Conservation (phyloP, 2,888 invertebrate species). For the Amblyjoppa proteus region DNA sequence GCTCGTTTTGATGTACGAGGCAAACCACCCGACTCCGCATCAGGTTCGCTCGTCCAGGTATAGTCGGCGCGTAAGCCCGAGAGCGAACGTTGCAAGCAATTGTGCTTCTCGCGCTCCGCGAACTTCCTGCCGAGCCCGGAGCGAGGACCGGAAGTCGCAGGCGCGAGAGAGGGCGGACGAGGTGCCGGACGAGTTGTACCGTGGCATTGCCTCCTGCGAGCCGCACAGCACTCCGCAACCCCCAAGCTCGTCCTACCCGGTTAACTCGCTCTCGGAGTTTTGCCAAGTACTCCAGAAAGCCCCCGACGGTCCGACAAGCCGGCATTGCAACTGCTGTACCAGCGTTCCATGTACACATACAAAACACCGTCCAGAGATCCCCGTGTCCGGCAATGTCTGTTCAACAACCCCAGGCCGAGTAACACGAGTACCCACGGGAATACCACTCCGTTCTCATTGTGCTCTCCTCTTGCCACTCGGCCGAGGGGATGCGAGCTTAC, state of each 20-base stretch:
- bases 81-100: conserved; percentile 59
- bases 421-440: conserved; percentile 11
- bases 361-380: conserved; percentile 8
- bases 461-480: background rate
- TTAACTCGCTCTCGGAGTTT: conserved; percentile 63
- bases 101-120: conserved; percentile 61
- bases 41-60: conserved; percentile 6
- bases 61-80: conserved; percentile 25
- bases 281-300: conserved; percentile 59
- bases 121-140: conserved; percentile 58
- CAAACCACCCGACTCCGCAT: conserved; percentile 57
- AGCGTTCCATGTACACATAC: background rate
- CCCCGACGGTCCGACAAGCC: background rate
- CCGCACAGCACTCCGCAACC: background rate
- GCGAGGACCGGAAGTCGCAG: conserved; percentile 64
- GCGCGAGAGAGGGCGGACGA: conserved; percentile 32
- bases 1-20: conserved; percentile 17
- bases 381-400: conserved; percentile 9
- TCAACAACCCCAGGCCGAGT: background rate
- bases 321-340: conserved; percentile 11
- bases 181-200: conserved; percentile 26
- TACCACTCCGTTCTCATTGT: conserved; percentile 12
- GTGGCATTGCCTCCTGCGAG: conserved; percentile 28
- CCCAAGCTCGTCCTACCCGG: conserved; percentile 28
- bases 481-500: conserved; percentile 3